Evolutionary conservation across 2,113 vertebrate species (phyloP), one percentile per base, ranked within the genome.

Genomic region (Stigmatopora nigra): DNA sequence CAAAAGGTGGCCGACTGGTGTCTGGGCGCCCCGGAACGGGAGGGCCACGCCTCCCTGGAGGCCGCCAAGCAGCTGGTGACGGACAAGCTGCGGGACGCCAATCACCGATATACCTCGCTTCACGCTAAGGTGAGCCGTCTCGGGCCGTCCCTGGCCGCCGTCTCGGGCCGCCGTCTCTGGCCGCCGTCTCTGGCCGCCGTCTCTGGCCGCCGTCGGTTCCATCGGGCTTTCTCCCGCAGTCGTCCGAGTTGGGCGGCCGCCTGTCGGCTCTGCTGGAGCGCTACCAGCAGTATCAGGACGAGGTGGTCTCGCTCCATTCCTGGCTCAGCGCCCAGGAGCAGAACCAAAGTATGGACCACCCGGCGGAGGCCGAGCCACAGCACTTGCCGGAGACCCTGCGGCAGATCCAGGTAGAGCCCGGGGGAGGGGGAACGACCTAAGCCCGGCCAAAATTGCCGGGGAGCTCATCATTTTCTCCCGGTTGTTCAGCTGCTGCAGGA

Each of bases 251-350:
- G 61, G 94, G 95, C 2, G 84, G 89, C 55, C 94, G 93, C 68
- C 83, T 99, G 74, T 92, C 80, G 16, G 83, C 88, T 69, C 75
- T 98, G 35, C 74, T 97, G 83, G 92, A 93, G 68, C 88, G 90
- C 64, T 97, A 92, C 87, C 93, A 94, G 84, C 94, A 95, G 78
- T 97, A 97, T 85, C 94, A 95, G 88, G 94, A 92, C 46, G 91
- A 92, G 20, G 87, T 90, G 0, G 87, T 92, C 65, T 92, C 91
- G 38, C 87, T 98, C 35, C 81, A 90, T 78, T 85, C 82, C 0
- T 99, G 96, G 96, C 90, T 98, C 72, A 91, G 85, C 69, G 66
- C 89, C 25, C 92, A 94, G 0, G 92, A 96, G 78, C 87, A 84
- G 88, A 82, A 2, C 79, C 93, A 83, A 89, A 80, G 0, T 74